Evolutionary conservation across 2,797 vertebrate species (phyloP).

Genomic region (Gobionotothen gibberifrons): DNA sequence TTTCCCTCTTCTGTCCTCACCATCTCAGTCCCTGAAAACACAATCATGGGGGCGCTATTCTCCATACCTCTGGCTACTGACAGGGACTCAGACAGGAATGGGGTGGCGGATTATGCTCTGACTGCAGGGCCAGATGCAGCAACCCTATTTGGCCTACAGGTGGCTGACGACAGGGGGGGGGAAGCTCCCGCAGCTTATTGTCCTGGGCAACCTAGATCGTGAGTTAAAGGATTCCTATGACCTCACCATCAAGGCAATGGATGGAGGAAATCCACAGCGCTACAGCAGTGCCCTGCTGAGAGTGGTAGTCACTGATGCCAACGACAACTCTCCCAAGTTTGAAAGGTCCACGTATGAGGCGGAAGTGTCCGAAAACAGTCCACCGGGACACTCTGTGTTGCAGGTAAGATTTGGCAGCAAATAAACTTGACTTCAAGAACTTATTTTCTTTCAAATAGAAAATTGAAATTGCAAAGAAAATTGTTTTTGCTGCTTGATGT

Average conservation of each 20-base stretch:
- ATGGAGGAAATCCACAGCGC: slow-evolving; percentile 93
- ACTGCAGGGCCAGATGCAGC: slow-evolving; percentile 91
- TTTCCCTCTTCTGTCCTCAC: slow-evolving; percentile 96
- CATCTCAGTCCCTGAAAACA: slow-evolving; percentile 96
- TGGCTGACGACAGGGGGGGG: slow-evolving; percentile 96
- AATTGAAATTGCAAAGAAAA: slow-evolving; percentile 8
- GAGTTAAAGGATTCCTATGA: slow-evolving; percentile 98
- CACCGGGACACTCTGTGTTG: slow-evolving; percentile 94
- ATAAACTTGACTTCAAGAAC: neutral
- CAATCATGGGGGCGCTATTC: slow-evolving; percentile 92
- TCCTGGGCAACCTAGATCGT: slow-evolving; percentile 95
- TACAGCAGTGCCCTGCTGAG: slow-evolving; percentile 96
- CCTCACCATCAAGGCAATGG: slow-evolving; percentile 96
- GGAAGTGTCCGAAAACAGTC: slow-evolving; percentile 95
- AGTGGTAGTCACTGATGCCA: slow-evolving; percentile 95
- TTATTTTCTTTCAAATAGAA: slow-evolving; percentile 4
- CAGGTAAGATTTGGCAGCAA: slow-evolving; percentile 85
- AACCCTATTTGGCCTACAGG: slow-evolving; percentile 95
- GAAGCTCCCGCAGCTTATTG: slow-evolving; percentile 96
- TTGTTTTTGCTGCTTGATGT: slow-evolving; percentile 1
- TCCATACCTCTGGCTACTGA: slow-evolving; percentile 95
- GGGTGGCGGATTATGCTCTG: slow-evolving; percentile 94
- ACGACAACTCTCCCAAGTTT: slow-evolving; percentile 96
- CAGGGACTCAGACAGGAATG: slow-evolving; percentile 93
- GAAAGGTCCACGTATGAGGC: slow-evolving; percentile 94